Conservation (phyloP, 1,140 invertebrate species). For the Eriosoma lanigerum region DNA sequence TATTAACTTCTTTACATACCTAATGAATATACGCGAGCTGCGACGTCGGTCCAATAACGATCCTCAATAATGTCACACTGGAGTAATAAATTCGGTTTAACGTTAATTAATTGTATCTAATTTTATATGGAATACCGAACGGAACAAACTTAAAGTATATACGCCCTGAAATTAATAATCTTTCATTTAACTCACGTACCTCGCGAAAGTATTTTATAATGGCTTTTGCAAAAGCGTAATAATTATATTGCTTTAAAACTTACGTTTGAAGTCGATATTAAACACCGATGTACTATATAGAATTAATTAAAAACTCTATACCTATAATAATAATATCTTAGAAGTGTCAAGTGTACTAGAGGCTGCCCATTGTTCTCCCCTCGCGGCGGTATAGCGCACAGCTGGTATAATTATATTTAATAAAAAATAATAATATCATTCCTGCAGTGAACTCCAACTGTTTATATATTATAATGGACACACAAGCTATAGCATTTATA, state of each 20-base stretch:
- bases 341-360: neutral
- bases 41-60: neutral
- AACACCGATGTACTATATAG: neutral
- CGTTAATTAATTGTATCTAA: conserved; percentile 22
- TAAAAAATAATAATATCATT: too few species aligned
- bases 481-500: too few species aligned
- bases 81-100: conserved; percentile 18
- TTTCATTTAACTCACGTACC: neutral
- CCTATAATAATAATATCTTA: neutral
- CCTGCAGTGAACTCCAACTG: too few species aligned
- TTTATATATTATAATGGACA: too few species aligned
- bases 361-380: neutral
- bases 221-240: neutral
- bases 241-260: conserved; percentile 3
- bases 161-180: conserved; percentile 20
- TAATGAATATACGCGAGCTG: neutral
- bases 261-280: neutral
- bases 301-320: conserved; percentile 6
- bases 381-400: neutral
- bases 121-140: neutral
- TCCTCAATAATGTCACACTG: neutral
- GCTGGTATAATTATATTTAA: neutral
- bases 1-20: neutral
- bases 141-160: neutral
- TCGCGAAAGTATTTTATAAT: neutral